phyloP scores from a whole-genome alignment of 2,113 vertebrate species.

The Sorex araneus region DNA sequence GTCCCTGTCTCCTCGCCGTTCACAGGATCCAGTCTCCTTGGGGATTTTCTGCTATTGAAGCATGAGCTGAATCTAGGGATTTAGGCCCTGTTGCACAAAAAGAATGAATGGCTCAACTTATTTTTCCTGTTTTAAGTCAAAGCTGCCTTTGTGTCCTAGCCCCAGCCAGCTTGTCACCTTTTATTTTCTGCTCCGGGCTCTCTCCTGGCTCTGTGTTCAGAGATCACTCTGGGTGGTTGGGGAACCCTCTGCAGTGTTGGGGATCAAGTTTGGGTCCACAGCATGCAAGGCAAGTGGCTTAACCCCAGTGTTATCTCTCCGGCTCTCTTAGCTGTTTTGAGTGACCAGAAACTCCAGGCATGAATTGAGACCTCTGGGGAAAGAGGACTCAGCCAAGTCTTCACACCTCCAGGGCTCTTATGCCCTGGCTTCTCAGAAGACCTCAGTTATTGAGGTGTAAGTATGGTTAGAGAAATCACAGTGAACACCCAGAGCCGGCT shows the following conservation, averaged over 20 bases:
- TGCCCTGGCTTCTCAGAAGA: not conserved
- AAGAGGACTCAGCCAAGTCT: not conserved
- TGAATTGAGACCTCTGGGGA: slow-evolving; percentile 16
- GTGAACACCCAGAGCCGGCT: not conserved
- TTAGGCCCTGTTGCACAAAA: not conserved
- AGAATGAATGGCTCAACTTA: not conserved
- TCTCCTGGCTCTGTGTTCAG: too few species aligned
- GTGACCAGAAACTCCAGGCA: not conserved
- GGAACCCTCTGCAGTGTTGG: too few species aligned
- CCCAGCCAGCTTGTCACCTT: not conserved
- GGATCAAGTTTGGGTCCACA: too few species aligned
- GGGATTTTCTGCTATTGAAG: not conserved
- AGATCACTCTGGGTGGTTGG: too few species aligned
- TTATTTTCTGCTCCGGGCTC: not conserved
- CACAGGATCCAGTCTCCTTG: not conserved
- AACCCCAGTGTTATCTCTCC: too few species aligned
- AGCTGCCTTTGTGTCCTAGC: not conserved
- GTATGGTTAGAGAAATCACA: not conserved
- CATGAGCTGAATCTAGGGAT: not conserved
- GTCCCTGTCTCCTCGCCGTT: not conserved
- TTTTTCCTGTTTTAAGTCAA: not conserved
- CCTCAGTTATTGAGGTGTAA: not conserved
- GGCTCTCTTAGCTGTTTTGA: not conserved
- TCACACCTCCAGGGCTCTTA: not conserved
- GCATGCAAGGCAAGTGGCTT: too few species aligned